Conservation (phyloP, 2,113 vertebrate genomes). For the Burhinus bistriatus region DNA sequence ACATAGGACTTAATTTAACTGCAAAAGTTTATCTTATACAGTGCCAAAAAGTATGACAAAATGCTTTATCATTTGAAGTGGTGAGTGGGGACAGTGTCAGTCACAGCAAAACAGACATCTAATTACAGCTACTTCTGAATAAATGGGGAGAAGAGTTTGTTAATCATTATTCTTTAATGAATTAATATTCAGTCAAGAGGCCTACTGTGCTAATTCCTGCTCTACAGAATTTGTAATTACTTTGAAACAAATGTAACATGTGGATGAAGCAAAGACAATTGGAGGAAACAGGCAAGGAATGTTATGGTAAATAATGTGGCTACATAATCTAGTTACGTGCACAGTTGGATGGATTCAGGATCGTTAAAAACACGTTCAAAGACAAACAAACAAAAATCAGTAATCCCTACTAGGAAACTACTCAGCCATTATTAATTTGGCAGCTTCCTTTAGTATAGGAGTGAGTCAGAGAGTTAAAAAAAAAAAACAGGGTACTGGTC, state of each 20-base stretch:
- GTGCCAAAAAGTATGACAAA: background rate
- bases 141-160: background rate
- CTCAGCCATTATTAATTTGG: slow-evolving; percentile 30
- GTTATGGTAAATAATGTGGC: slow-evolving; percentile 15
- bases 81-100: background rate
- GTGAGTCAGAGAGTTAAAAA: background rate
- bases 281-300: slow-evolving; percentile 41
- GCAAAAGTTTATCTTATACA: background rate
- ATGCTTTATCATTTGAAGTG: background rate
- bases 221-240: background rate
- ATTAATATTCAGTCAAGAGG: background rate
- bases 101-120: background rate
- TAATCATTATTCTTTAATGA: background rate
- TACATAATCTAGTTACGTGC: slow-evolving; percentile 19
- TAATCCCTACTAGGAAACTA: slow-evolving; percentile 12
- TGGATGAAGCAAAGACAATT: slow-evolving; percentile 36
- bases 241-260: background rate
- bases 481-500: background rate
- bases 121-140: slow-evolving; percentile 2
- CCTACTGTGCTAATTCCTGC: background rate
- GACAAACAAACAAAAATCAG: slow-evolving; percentile 1
- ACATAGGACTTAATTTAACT: background rate
- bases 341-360: background rate
- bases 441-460: background rate
- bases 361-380: background rate